Conservation (phyloP, 2,888 invertebrate species). For the Autographa gamma region DNA sequence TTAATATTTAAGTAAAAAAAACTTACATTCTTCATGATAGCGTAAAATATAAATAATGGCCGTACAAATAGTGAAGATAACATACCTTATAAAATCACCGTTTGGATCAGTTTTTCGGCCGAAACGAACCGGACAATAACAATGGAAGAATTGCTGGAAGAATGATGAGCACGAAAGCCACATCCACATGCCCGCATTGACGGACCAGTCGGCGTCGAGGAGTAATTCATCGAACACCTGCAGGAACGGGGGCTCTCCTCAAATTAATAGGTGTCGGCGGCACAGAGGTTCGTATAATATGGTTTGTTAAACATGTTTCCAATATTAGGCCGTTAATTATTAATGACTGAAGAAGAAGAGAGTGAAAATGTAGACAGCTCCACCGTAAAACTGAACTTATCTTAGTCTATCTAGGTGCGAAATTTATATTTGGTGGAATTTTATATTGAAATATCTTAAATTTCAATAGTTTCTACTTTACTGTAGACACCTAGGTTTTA, state of each 20-base stretch:
- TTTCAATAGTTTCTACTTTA: neutral
- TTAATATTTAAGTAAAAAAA: constrained; percentile 10
- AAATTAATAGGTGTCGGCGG: constrained; percentile 42
- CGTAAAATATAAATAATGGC: constrained; percentile 10
- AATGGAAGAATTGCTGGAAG: constrained; percentile 96
- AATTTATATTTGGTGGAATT: neutral
- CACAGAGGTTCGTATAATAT: constrained; percentile 20
- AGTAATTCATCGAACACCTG: constrained; percentile 95
- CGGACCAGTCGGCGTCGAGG: constrained; percentile 96
- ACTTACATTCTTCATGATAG: constrained; percentile 17
- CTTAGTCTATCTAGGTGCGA: neutral
- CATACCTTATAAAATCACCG: constrained; percentile 94
- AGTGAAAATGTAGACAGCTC: neutral
- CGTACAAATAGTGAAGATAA: constrained; percentile 5
- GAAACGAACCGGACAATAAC: constrained; percentile 95
- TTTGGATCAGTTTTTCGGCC: constrained; percentile 95
- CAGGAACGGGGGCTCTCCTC: constrained; percentile 38
- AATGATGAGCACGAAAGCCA: constrained; percentile 96
- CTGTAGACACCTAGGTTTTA: neutral
- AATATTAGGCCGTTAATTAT: neutral
- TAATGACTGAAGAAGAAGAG: neutral
- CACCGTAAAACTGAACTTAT: neutral
- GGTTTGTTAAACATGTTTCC: constrained; percentile 5
- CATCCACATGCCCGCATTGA: constrained; percentile 97
- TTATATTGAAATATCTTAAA: neutral